phyloP scores from a whole-genome alignment of 2,888 invertebrate species.

The Oxycera nigricornis region DNA sequence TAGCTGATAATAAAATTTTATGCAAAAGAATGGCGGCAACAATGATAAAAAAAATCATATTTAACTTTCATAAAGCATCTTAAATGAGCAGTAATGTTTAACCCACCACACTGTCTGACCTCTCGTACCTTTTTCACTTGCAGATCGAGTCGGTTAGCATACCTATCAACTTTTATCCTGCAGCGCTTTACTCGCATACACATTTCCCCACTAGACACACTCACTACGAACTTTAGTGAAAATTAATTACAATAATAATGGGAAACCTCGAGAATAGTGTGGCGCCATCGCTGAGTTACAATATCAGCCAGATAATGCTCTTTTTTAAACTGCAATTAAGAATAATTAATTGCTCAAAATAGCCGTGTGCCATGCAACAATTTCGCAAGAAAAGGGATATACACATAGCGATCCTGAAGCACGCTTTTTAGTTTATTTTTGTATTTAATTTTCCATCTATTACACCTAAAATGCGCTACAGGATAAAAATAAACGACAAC shows the following conservation, averaged over 20 bases:
- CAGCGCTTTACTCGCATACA: background rate
- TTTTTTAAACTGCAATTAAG: constrained; percentile 32
- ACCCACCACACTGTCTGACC: background rate
- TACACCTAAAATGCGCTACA: background rate
- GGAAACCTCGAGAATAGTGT: background rate
- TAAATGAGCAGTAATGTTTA: constrained; percentile 12
- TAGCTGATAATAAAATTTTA: constrained; percentile 17
- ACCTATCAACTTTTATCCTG: background rate
- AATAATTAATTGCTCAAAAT: constrained; percentile 42
- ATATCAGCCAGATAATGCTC: constrained; percentile 24
- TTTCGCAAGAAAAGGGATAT: background rate
- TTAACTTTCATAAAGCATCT: background rate
- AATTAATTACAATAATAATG: constrained; percentile 34
- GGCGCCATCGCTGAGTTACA: background rate
- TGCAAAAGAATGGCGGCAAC: background rate
- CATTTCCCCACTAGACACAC: constrained; percentile 4
- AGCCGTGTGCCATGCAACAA: constrained; percentile 37
- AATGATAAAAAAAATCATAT: background rate
- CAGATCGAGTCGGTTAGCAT: background rate
- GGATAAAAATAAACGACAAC: background rate
- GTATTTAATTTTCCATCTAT: background rate
- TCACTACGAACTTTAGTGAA: background rate
- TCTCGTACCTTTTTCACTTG: background rate
- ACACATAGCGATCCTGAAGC: background rate
- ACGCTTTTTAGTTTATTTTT: background rate